phyloP scores from a whole-genome alignment of 2,113 vertebrate genomes.

The Lophura nycthemera region DNA sequence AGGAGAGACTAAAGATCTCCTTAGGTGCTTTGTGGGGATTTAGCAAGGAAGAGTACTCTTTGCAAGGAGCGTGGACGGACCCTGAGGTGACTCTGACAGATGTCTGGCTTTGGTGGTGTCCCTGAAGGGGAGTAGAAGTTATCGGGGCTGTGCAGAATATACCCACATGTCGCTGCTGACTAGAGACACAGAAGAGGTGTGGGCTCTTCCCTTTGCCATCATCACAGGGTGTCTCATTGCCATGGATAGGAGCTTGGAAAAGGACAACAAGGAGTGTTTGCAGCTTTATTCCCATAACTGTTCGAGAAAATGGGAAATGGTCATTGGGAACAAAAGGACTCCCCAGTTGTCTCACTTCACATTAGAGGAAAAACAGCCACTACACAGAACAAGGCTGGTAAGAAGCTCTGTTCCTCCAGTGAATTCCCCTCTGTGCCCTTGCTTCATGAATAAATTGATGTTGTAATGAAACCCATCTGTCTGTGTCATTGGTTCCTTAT shows the following conservation, averaged over 20 bases:
- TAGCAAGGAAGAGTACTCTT: neutral
- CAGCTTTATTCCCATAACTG: neutral
- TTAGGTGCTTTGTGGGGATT: neutral
- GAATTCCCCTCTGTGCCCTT: neutral
- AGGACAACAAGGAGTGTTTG: neutral
- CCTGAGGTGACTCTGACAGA: neutral
- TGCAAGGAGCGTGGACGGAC: neutral
- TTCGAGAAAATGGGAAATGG: neutral
- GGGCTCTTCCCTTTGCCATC: neutral
- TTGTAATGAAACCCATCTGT: neutral
- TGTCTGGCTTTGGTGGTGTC: neutral
- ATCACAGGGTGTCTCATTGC: rapidly evolving
- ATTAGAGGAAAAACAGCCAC: neutral
- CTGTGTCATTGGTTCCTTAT: neutral
- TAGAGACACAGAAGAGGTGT: neutral
- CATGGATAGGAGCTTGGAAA: neutral
- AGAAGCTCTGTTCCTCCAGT: neutral
- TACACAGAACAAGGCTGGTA: neutral
- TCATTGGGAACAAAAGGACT: neutral
- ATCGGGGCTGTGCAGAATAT: neutral
- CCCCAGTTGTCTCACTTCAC: neutral
- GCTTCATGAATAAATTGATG: neutral
- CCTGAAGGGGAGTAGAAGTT: neutral
- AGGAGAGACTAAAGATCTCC: neutral
- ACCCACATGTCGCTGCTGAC: neutral